These are phyloP conservation scores for Montifringilla adamsi DNA, from an alignment of 2,113 vertebrate species.

Conservation along the genomic window DNA sequence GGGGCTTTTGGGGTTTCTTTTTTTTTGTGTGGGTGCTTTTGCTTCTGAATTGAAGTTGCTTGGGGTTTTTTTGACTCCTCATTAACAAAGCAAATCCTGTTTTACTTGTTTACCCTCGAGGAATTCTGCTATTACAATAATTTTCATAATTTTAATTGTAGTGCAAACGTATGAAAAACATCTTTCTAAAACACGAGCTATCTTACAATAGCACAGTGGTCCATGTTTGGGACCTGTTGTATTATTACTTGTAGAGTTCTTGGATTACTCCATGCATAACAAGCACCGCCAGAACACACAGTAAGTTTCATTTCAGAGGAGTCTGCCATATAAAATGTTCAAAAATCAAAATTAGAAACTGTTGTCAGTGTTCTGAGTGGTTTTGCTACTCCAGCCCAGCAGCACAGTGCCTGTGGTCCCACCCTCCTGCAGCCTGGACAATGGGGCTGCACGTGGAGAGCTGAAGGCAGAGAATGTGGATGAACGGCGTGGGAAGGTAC, in stretches of 20 bases:
- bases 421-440: background rate
- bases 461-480: background rate
- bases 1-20: accelerated
- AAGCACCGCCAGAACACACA: background rate
- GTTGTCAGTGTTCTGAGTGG: accelerated
- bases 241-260: no score
- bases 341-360: background rate
- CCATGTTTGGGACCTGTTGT: background rate
- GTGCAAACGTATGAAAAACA: background rate
- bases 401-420: accelerated
- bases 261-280: background rate
- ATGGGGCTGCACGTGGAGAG: background rate
- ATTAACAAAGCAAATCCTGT: slow-evolving; percentile 28
- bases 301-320: background rate
- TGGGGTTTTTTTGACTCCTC: background rate
- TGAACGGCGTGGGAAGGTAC: background rate
- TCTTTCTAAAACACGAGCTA: background rate
- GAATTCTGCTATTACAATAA: background rate
- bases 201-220: background rate
- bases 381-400: background rate
- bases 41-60: background rate
- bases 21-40: background rate
- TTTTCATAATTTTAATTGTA: slow-evolving; percentile 33
- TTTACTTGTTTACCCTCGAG: slow-evolving; percentile 18
- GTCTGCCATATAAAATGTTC: background rate